Percentiles rank a stretch among this genome's conserved stretches.
Evolutionary conservation across 2,888 invertebrate species (phyloP).

Genomic region (Cremastinae sp.): DNA sequence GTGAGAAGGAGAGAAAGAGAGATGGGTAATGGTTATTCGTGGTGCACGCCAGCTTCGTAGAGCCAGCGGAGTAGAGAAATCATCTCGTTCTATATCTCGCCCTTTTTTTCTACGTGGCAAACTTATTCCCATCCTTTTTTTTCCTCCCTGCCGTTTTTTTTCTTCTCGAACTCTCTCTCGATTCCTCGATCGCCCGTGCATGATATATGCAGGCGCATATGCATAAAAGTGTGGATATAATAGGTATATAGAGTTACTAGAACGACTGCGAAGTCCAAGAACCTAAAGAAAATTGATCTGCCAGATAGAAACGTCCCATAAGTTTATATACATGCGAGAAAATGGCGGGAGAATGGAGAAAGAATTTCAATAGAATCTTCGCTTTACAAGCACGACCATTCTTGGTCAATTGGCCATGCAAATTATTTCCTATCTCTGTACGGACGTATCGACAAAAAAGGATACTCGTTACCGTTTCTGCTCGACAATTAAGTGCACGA

Average conservation of each 20-base stretch:
- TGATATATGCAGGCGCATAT: constrained; percentile 17
- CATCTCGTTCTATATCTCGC: constrained; percentile 35
- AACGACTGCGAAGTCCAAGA: constrained; percentile 54
- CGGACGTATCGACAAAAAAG: constrained; percentile 51
- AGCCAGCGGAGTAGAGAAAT: constrained; percentile 46
- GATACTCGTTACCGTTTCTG: no score
- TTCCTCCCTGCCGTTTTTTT: constrained; percentile 11
- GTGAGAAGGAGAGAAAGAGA: constrained; percentile 41
- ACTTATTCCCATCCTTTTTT: constrained; percentile 1
- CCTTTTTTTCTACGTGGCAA: constrained; percentile 14
- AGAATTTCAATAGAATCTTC: constrained; percentile 76
- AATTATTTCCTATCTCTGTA: constrained; percentile 65
- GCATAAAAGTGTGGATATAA: not conserved
- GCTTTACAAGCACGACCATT: constrained; percentile 24
- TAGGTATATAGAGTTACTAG: constrained; percentile 19
- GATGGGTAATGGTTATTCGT: constrained; percentile 41
- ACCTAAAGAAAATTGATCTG: constrained; percentile 75
- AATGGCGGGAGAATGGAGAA: constrained; percentile 47
- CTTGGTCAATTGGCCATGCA: constrained; percentile 39
- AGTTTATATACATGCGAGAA: constrained; percentile 70
- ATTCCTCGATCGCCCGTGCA: constrained; percentile 43
- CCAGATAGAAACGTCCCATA: constrained; percentile 77
- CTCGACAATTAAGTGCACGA: no score
- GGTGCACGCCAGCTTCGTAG: constrained; percentile 19
- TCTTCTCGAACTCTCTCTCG: constrained; percentile 44